Evolutionary conservation across 2,113 vertebrate genomes (phyloP).

Genomic region (Clarias magur): DNA sequence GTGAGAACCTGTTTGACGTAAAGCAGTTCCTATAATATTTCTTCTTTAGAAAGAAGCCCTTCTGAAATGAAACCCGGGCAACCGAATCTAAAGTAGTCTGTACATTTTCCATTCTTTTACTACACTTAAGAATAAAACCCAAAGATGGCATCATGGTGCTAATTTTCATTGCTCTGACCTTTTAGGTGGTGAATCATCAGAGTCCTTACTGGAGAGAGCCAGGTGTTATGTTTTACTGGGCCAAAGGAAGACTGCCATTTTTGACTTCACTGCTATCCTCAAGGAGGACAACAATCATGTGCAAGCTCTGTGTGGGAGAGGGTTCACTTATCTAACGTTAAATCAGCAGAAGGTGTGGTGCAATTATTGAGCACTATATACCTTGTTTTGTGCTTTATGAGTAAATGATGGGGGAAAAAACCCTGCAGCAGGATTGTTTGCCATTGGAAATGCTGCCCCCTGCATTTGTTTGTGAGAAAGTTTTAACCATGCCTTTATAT

Average conservation of each 20-base stretch:
- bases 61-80: background rate
- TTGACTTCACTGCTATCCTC: constrained; percentile 84
- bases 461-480: background rate
- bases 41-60: background rate
- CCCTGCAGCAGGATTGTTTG: background rate
- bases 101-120: background rate
- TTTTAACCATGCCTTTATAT: background rate
- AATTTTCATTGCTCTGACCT: background rate
- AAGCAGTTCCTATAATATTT: constrained; percentile 11
- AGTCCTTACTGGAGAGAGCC: constrained; percentile 84
- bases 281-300: constrained; percentile 77
- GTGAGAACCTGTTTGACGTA: constrained; percentile 19
- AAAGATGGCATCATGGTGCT: background rate
- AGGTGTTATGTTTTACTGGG: constrained; percentile 84
- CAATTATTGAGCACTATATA: background rate
- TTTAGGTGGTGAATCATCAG: constrained; percentile 76
- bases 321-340: constrained; percentile 81
- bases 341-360: constrained; percentile 82
- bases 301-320: constrained; percentile 84
- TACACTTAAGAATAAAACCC: background rate
- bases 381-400: background rate
- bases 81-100: background rate
- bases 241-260: constrained; percentile 89
- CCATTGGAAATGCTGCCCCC: background rate
- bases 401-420: background rate